Percentiles rank a stretch among this genome's conserved stretches.
phyloP scores from a whole-genome alignment of 2,888 invertebrate genomes.

The Muschampia staudingeri region DNA sequence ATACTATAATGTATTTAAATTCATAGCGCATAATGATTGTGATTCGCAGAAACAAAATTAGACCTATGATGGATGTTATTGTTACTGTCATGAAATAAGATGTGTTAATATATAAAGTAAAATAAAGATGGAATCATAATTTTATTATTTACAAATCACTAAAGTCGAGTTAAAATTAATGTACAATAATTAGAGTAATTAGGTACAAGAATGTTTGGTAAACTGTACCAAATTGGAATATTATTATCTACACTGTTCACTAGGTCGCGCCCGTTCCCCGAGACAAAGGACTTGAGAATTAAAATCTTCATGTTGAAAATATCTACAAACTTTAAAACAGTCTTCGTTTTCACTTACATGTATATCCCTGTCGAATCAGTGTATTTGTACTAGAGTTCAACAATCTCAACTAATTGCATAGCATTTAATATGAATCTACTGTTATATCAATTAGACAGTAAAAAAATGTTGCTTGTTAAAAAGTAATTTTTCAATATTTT shows the following conservation, averaged over 20 bases:
- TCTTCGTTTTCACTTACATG: constrained; percentile 90
- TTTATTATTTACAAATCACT: constrained; percentile 51
- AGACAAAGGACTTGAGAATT: constrained; percentile 77
- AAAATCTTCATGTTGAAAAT: constrained; percentile 80
- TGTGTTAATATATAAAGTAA: constrained; percentile 35
- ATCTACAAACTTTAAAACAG: constrained; percentile 89
- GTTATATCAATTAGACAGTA: constrained; percentile 69
- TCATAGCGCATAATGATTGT: constrained; percentile 25
- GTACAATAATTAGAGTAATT: constrained; percentile 72
- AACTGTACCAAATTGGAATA: constrained; percentile 84
- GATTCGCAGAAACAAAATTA: constrained; percentile 60
- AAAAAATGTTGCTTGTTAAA: constrained; percentile 59
- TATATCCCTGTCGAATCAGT: constrained; percentile 88
- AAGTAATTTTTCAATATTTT: constrained; percentile 24
- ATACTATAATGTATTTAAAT: neutral
- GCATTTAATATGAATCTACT: constrained; percentile 72
- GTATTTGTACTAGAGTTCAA: constrained; percentile 89
- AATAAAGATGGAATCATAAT: constrained; percentile 46
- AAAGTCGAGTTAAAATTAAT: constrained; percentile 51
- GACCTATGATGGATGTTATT: constrained; percentile 71
- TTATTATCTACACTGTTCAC: constrained; percentile 79
- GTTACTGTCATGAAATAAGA: constrained; percentile 58
- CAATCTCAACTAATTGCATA: constrained; percentile 77
- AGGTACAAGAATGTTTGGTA: constrained; percentile 88
- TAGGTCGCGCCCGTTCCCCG: constrained; percentile 74